Evolutionary conservation across 2,113 vertebrate species (phyloP).

Genomic region (Hiodon alosoides): DNA sequence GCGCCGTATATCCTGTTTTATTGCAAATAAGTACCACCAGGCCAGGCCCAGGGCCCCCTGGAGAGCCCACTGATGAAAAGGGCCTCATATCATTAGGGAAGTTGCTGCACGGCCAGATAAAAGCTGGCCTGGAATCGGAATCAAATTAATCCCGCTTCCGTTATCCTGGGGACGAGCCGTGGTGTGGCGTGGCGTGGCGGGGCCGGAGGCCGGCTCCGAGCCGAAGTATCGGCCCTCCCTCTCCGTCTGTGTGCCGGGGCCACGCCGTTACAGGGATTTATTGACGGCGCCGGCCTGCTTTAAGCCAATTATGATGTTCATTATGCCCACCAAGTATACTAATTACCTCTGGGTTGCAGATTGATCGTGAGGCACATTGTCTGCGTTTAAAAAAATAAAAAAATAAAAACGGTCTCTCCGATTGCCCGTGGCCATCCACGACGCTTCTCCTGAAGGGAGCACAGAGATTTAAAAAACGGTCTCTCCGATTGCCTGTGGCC

Average conservation of each 20-base stretch:
- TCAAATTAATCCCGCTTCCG: constrained; percentile 46
- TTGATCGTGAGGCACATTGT: constrained; percentile 54
- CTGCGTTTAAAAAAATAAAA: constrained; percentile 13
- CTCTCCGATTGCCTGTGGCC: no score
- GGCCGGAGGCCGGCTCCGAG: constrained; percentile 27
- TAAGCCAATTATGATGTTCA: constrained; percentile 52
- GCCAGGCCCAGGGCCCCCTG: constrained; percentile 31
- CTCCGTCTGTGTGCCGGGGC: constrained; percentile 26
- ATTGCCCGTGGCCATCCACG: no score
- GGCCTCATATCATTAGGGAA: constrained; percentile 42
- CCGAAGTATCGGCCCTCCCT: constrained; percentile 26
- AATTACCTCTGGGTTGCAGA: constrained; percentile 55
- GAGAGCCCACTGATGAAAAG: constrained; percentile 46
- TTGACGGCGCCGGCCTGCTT: constrained; percentile 47
- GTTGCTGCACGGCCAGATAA: constrained; percentile 42
- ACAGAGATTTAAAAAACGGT: no score
- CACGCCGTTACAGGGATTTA: constrained; percentile 51
- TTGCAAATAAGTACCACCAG: constrained; percentile 39
- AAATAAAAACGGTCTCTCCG: no score
- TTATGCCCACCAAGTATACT: constrained; percentile 57
- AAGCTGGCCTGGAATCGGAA: constrained; percentile 50
- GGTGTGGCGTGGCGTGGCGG: not conserved
- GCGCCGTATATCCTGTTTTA: constrained; percentile 42
- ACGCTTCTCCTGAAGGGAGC: no score
- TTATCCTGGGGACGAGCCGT: constrained; percentile 35